Percentiles rank a stretch among this genome's conserved stretches.
phyloP scores from a whole-genome alignment of 2,797 vertebrate genomes.

The Pangasius larnaudii region DNA sequence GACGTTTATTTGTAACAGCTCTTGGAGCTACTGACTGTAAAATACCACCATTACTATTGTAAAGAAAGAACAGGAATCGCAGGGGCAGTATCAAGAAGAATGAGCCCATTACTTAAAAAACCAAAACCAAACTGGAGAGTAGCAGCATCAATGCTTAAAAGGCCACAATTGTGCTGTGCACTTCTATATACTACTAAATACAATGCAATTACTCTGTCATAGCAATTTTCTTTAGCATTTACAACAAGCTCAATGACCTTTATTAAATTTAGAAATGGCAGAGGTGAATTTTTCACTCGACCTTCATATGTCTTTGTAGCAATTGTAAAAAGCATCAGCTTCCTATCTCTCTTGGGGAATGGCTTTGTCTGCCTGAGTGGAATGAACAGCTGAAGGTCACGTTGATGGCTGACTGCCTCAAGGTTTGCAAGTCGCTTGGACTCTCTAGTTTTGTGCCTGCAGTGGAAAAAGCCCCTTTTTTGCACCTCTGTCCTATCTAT shows the following conservation, averaged over 20 bases:
- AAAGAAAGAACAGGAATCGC: not conserved
- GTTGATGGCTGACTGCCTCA: conserved; percentile 26
- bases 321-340: conserved; percentile 31
- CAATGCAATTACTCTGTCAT: not conserved
- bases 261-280: conserved; percentile 42
- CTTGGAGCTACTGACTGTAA: not conserved
- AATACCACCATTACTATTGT: not conserved
- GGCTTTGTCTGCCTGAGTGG: conserved; percentile 11
- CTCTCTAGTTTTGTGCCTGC: conserved; percentile 14
- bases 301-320: conserved; percentile 44
- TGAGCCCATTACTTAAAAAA: not conserved
- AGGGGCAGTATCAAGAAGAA: not conserved
- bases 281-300: conserved; percentile 40
- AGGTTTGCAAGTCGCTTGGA: conserved; percentile 19
- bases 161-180: not conserved
- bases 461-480: conserved; percentile 37
- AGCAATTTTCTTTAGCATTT: not conserved
- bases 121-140: not conserved
- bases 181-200: conserved; percentile 3
- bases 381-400: conserved; percentile 50
- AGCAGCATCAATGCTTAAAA: not conserved
- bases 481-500: conserved; percentile 46
- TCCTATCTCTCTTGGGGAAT: conserved; percentile 40
- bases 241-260: conserved; percentile 39
- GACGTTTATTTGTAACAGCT: not conserved